Base-by-base conservation (phyloP, 1,140 invertebrate genomes). In the Heliconius nattereri region DNA sequence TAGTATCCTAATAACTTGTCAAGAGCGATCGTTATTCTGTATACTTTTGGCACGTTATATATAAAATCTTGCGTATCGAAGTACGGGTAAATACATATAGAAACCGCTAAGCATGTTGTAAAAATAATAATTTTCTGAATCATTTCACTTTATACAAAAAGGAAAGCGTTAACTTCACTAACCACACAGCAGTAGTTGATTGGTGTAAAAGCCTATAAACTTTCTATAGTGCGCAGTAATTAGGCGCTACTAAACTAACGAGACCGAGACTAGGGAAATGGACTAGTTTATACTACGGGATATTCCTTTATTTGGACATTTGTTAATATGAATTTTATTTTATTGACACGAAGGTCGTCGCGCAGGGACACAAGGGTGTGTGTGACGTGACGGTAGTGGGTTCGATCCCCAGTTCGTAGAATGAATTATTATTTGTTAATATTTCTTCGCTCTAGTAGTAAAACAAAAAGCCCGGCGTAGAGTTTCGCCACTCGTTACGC, bases 11-110 rank as follows among this genome's bases (percentile, higher is more conserved):
- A 81, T 37, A 94, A 81, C 84, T 90, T 93, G 60, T 93, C 92
- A 66, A 94, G 82, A 1, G 90, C 91, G 19, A 94, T 89, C 0
- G 91, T 91, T 74, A 94, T 89, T 83, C 92, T 88, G 40, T 89
- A 94, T 37, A 94, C 92, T 85, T 94, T 94, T 8, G 91, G 92
- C 8, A 94, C 87, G 83, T 94, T 94, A 70, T 94, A 94, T 35
- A 94, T 94, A 77, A 94, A 94, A 73, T 94, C 92, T 80, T 94
- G 91, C 0, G 92, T 94, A 71, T 94, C 92, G 77, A 94, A 94
- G 60, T 93, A 94, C 6, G 92, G 92, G 75, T 94, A 94, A 72
- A 93, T 93, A 19, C 85, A 85, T 23, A 76, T 74, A 76, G 78
- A 77, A 0, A 60, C 32, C 8, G 52, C 72, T 23, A 85, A 60